Conservation (phyloP, 1,140 invertebrate species). For the Drosophila nigromelanica region DNA sequence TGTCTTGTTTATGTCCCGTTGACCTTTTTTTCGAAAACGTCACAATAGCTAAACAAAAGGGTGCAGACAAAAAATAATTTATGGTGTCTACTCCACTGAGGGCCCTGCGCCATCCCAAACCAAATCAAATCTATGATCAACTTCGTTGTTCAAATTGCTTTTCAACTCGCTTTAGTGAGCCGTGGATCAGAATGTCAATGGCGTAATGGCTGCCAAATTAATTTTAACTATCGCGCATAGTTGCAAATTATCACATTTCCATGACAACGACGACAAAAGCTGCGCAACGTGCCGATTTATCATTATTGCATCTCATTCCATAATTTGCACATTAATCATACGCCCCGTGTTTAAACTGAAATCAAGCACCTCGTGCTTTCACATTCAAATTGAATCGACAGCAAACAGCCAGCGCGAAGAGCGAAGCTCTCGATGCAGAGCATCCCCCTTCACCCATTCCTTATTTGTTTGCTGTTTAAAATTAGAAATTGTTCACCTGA, state of each 20-base stretch:
- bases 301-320: conserved; percentile 25
- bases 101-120: neutral
- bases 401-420: conserved; percentile 8
- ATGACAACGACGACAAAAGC: conserved; percentile 1
- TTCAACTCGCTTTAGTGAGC: conserved; percentile 5
- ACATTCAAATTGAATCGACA: conserved; percentile 70
- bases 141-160: conserved; percentile 24
- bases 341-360: conserved; percentile 51
- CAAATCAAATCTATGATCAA: neutral
- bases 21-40: conserved; percentile 53
- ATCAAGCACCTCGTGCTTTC: conserved; percentile 37
- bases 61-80: conserved; percentile 25
- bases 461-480: neutral
- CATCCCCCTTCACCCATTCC: neutral
- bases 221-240: conserved; percentile 19
- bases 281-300: conserved; percentile 7
- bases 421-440: conserved; percentile 3
- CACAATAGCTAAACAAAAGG: conserved; percentile 48
- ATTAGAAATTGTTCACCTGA: conserved; percentile 16
- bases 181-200: conserved; percentile 10
- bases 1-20: conserved; percentile 24
- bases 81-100: neutral
- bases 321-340: conserved; percentile 62
- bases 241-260: conserved; percentile 37
- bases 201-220: neutral